Percentiles rank a stretch among this genome's conserved stretches.
Conservation (phyloP, 2,888 invertebrate genomes). For the Hyppa rectilinea region DNA sequence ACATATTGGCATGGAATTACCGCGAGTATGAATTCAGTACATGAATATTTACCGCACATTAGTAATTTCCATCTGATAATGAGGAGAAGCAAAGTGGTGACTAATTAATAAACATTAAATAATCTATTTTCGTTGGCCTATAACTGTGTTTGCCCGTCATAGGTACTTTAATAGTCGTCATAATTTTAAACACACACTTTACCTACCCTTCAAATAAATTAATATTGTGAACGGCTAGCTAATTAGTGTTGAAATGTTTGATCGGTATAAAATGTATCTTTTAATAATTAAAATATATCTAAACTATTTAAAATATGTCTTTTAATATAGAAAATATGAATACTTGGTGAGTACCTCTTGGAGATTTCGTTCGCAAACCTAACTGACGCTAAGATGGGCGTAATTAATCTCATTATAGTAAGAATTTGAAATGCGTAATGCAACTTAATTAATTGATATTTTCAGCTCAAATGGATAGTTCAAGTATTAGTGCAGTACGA, state of each 20-base stretch:
- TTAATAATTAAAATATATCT: too few species aligned
- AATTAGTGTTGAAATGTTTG: too few species aligned
- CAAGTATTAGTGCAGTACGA: constrained; percentile 52
- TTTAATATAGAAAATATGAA: not conserved
- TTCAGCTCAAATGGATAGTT: constrained; percentile 67
- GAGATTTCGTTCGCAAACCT: not conserved
- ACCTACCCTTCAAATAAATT: not conserved
- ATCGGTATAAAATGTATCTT: too few species aligned
- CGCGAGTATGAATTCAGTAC: constrained; percentile 51
- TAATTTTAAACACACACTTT: not conserved
- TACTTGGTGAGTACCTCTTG: not conserved
- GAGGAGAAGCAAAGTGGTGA: constrained; percentile 34
- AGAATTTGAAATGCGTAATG: not conserved
- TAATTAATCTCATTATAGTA: not conserved
- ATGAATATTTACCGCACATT: constrained; percentile 37
- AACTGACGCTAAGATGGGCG: not conserved
- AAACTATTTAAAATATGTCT: too few species aligned
- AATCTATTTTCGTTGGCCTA: constrained; percentile 19
- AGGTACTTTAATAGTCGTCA: not conserved
- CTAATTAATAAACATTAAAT: constrained; percentile 29
- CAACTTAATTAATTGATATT: constrained; percentile 27
- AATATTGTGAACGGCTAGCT: not conserved
- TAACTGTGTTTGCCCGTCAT: not conserved
- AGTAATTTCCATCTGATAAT: constrained; percentile 47
- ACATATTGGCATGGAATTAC: constrained; percentile 65